Percentiles rank a stretch among this genome's conserved stretches.
Evolutionary conservation across 2,113 vertebrate genomes (phyloP).

Genomic region (Prinia subflava): DNA sequence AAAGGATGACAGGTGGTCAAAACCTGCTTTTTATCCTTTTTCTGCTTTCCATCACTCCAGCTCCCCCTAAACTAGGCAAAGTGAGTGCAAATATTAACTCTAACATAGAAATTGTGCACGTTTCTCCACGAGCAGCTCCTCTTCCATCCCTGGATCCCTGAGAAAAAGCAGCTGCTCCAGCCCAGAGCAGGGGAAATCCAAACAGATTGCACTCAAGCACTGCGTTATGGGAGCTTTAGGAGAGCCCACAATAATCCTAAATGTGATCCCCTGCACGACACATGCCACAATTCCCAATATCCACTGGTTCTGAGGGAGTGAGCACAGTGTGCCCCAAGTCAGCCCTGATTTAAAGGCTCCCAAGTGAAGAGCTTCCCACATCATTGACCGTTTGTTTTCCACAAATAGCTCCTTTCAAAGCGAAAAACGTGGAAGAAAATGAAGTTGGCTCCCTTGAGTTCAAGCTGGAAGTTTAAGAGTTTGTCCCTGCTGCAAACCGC

Average conservation of each 20-base stretch:
- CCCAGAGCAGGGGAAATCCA: slow-evolving; percentile 4
- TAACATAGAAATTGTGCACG: fast-evolving
- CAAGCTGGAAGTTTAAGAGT: not conserved
- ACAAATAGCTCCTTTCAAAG: not conserved
- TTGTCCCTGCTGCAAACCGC: not conserved
- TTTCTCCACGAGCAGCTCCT: not conserved
- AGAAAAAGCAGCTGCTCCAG: slow-evolving; percentile 13
- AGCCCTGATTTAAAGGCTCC: not conserved
- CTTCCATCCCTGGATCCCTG: not conserved
- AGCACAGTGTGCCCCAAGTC: not conserved
- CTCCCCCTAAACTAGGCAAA: not conserved
- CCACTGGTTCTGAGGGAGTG: not conserved
- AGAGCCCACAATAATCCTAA: not conserved
- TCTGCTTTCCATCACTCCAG: not conserved
- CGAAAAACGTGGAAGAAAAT: not conserved
- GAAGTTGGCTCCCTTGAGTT: not conserved
- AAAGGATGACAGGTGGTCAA: not conserved
- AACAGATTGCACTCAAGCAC: not conserved
- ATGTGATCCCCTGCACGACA: not conserved
- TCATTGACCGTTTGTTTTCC: not conserved
- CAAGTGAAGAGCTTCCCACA: not conserved
- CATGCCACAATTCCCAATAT: not conserved
- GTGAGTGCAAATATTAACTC: not conserved
- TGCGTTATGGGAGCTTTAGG: not conserved
- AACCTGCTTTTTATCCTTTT: not conserved